Evolutionary conservation across 2,113 vertebrate species (phyloP).

Genomic region (Stercorarius parasiticus): DNA sequence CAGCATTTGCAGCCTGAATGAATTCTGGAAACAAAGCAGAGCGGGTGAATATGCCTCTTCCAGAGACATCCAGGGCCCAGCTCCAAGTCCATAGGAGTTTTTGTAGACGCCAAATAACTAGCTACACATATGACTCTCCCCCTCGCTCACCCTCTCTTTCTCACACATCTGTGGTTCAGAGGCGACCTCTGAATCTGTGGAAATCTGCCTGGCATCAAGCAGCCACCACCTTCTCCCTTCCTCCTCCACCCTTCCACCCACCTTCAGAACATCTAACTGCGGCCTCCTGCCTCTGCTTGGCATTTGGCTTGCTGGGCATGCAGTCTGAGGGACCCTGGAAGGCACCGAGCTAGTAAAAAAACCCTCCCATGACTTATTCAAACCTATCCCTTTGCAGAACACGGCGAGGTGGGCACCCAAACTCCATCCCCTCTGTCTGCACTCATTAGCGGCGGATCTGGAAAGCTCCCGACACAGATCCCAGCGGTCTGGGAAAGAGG

Average conservation of each 20-base stretch:
- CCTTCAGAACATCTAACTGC: neutral
- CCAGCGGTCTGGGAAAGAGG: neutral
- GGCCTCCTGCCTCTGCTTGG: neutral
- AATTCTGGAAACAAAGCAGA: slow-evolving; percentile 3
- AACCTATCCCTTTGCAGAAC: neutral
- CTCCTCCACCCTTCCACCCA: neutral
- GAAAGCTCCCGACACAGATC: neutral
- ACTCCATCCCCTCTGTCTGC: neutral
- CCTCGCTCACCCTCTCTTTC: neutral
- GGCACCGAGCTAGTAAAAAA: neutral
- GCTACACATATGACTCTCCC: neutral
- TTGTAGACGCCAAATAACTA: neutral
- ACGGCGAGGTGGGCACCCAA: neutral
- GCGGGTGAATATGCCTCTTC: neutral
- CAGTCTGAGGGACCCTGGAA: neutral
- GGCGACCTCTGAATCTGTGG: slow-evolving; percentile 2
- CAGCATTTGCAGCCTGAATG: neutral
- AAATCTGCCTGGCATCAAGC: neutral
- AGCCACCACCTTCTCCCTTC: neutral
- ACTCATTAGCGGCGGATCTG: rapidly evolving
- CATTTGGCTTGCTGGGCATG: neutral
- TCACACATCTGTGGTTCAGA: slow-evolving; percentile 5
- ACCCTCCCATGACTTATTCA: neutral
- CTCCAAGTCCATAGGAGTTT: neutral
- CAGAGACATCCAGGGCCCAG: neutral